A percentile compares a stretch with the other conserved stretches of the same genome.
These are phyloP conservation scores for Cephus runcator DNA, from an alignment of 2,888 invertebrate genomes.

Conservation along the genomic window DNA sequence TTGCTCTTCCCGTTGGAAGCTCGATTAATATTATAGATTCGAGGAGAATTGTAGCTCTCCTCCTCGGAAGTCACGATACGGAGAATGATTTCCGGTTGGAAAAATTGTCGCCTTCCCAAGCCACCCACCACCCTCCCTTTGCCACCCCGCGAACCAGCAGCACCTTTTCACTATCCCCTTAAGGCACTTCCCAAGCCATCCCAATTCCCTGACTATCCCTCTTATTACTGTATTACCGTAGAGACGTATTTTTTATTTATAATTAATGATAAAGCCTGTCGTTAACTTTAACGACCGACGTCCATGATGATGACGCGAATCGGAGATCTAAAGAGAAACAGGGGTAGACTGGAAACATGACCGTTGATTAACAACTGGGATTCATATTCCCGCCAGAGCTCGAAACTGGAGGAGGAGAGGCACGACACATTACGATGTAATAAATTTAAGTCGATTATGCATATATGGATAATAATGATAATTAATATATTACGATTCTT, in stretches of 20 bases:
- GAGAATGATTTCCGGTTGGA: neutral
- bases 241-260: slow-evolving; percentile 21
- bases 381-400: slow-evolving; percentile 13
- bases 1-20: neutral
- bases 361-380: neutral
- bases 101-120: neutral
- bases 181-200: neutral
- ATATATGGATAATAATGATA: slow-evolving; percentile 38
- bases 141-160: neutral
- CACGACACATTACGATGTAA: slow-evolving; percentile 34
- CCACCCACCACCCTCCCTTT: neutral
- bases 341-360: neutral
- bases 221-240: slow-evolving; percentile 16
- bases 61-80: neutral
- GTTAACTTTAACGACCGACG: slow-evolving; percentile 13
- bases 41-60: neutral
- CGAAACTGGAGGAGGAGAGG: slow-evolving; percentile 4
- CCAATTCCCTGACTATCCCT: neutral
- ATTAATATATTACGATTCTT: slow-evolving; percentile 47
- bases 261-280: slow-evolving; percentile 12
- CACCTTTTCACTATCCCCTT: neutral
- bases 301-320: slow-evolving; percentile 11
- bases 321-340: neutral
- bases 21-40: neutral
- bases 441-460: slow-evolving; percentile 39